Evolutionary conservation across 1,140 invertebrate species (phyloP).

Genomic region (Sesamia nonagrioides): DNA sequence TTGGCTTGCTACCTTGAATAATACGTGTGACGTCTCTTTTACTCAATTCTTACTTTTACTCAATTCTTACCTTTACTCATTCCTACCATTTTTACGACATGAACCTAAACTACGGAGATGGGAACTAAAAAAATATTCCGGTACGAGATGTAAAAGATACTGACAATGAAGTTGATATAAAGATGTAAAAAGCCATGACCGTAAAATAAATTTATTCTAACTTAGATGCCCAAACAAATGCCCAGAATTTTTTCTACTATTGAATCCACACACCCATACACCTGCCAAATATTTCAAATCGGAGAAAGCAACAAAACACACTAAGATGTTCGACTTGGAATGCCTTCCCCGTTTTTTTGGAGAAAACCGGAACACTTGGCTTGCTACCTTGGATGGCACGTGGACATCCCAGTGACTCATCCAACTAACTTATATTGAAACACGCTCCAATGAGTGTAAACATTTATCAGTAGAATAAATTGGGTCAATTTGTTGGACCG

Average conservation of each 20-base stretch:
- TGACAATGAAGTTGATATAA: too few relatives aligned
- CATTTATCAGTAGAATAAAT: constrained; percentile 30
- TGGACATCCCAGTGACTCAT: constrained; percentile 65
- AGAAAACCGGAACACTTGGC: constrained; percentile 74
- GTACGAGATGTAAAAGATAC: too few relatives aligned
- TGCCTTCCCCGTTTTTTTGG: constrained; percentile 61
- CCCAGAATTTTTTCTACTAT: constrained; percentile 9
- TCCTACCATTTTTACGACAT: too few relatives aligned
- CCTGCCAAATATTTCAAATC: constrained; percentile 10
- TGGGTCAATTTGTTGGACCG: constrained; percentile 12
- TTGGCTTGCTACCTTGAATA: constrained; percentile 64
- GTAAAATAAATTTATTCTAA: too few relatives aligned
- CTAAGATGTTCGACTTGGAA: constrained; percentile 63
- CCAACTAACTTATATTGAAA: constrained; percentile 34
- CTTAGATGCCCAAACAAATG: background rate
- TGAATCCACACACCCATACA: background rate
- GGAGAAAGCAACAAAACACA: constrained; percentile 56
- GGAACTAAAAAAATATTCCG: too few relatives aligned
- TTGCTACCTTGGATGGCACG: constrained; percentile 65
- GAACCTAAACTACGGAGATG: too few relatives aligned
- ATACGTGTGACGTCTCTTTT: constrained; percentile 64
- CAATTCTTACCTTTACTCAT: too few relatives aligned
- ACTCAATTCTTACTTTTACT: constrained; percentile 54
- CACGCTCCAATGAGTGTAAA: constrained; percentile 7
- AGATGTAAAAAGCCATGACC: too few relatives aligned